Conservation (phyloP, 35 echinoderm and acorn worm species). For the Patiria miniata region DNA sequence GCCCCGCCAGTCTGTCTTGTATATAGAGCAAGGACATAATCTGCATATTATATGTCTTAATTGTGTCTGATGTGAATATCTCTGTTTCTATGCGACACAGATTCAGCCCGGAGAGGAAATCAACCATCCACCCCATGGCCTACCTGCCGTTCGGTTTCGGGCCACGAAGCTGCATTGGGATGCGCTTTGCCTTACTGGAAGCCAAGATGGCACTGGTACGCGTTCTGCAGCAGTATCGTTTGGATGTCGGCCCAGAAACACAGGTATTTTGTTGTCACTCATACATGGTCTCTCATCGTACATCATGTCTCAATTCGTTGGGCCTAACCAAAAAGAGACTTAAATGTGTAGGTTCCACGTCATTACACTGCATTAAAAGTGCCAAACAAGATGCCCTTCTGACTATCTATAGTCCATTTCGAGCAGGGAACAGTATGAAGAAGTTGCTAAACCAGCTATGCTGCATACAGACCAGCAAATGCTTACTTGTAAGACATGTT, state of each 20-base stretch:
- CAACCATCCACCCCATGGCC: slow-evolving; percentile 1
- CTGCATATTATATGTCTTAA: too few relatives aligned
- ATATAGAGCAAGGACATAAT: too few relatives aligned
- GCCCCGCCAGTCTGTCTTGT: too few relatives aligned
- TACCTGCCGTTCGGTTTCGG: slow-evolving; percentile 69
- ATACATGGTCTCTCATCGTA: not conserved
- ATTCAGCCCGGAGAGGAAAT: slow-evolving; percentile 53
- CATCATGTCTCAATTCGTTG: not conserved
- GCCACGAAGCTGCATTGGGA: slow-evolving; percentile 64
- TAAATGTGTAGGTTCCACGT: not conserved
- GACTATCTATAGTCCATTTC: not conserved
- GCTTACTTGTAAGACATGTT: too few relatives aligned
- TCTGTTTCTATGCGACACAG: slow-evolving; percentile 10
- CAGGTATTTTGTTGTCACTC: slow-evolving; percentile 32
- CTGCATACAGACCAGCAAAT: too few relatives aligned
- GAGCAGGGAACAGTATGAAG: not conserved
- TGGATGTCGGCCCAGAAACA: slow-evolving; percentile 62
- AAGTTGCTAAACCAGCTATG: not conserved
- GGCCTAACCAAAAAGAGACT: not conserved
- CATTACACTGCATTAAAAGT: not conserved
- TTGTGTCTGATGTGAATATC: too few relatives aligned
- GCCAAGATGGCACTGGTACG: slow-evolving; percentile 54
- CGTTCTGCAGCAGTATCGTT: slow-evolving; percentile 65
- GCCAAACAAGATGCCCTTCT: not conserved
- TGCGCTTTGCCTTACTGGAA: slow-evolving; percentile 77